Base-by-base conservation (phyloP, 2,888 invertebrate genomes). In the Campoplex capitator region DNA sequence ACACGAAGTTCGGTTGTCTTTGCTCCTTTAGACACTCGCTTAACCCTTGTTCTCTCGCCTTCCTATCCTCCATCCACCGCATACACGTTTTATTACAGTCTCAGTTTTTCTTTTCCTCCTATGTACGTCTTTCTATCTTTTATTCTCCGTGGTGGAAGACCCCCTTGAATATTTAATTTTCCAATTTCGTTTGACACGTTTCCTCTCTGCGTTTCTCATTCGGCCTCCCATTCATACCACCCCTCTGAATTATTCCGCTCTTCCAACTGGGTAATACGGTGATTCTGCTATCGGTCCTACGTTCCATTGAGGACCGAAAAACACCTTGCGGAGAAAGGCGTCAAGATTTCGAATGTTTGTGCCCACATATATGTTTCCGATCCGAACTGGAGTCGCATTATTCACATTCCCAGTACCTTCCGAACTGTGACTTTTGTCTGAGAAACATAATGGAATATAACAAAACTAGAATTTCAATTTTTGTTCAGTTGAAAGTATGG, bases 101-200 rank as follows among this genome's bases (percentile, higher is more conserved):
- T 82, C 45, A 74, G 62, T 74, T 42, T 56, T 68, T 67, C 74
- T 56, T 56, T 56, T 54, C 42, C 11, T 67, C n/a, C 67, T 32
- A 45, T 82, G 54, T 74, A 23, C 38, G 71, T 62, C 23, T 51
- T 68, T 16, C 23, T 13, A 54, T 38, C n/a, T 56, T 68, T 68
- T 32, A n/a, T 81, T 67, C 62, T 42, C 54, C n/a, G 11, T 32
- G 42, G 56, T 74, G 65, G 76, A 77, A 84, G 62, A 9, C 51
- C 35, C 56, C 56, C 32, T 42, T 86, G 80, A 86, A 86, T 86
- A 77, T 84, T 86, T 86, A 84, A 86, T 83, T 86, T 86, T 86
- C 86, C 86, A 86, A 86, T 86, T 84, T 83, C 83, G 76, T 80
- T 86, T 83, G 86, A 86, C 86, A 80, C 83, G 80, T 51, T 51